Base-by-base conservation (phyloP, 2,888 invertebrate species). In the Drosophila eohydei region DNA sequence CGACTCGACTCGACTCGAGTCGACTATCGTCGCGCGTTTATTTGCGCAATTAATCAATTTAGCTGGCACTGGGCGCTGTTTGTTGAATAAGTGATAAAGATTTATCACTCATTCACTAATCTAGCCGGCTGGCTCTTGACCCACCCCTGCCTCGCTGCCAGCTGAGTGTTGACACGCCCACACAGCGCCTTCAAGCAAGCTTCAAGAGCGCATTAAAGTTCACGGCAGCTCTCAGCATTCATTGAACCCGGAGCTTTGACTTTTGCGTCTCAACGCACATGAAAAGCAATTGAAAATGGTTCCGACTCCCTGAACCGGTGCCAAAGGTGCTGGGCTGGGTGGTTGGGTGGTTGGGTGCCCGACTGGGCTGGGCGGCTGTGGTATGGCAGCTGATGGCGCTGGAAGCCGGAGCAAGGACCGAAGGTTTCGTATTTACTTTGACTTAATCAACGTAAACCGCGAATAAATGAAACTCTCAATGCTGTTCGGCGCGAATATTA, bases 1-100 rank as follows among this genome's bases (percentile, higher is more conserved):
- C 28, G 16, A n/a, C 8, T 40, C 16, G 40, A 40, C 3, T 41
- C 16, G 56, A 40, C 41, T 62, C 48, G 54, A 60, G 72, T 60
- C 58, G 50, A 64, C 61, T 61, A 71, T 74, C 55, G 59, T 61
- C 50, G 65, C 72, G 65, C 78, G 85, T 80, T 89, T 88, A 89
- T 89, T 86, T 81, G 68, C 74, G 83, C 90, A 86, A 86, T 89
- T 89, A 86, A 86, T 86, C 89, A 86, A 89, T 82, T 85, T 88
- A 63, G 84, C 67, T 63, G 59, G 61, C 78, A 74, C 86, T 74
- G 80, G 57, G 61, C 78, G 74, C 86, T 74, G 80, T 78, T 82
- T 88, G 71, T 62, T 71, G 71, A 87, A 87, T 83, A 84, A 89
- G 85, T 89, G 85, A 89, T 89, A 80, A 78, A 84, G 88, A 85